These are phyloP conservation scores for Drosophila hamatofila DNA, from an alignment of 2,888 invertebrate genomes.

Conservation along the genomic window DNA sequence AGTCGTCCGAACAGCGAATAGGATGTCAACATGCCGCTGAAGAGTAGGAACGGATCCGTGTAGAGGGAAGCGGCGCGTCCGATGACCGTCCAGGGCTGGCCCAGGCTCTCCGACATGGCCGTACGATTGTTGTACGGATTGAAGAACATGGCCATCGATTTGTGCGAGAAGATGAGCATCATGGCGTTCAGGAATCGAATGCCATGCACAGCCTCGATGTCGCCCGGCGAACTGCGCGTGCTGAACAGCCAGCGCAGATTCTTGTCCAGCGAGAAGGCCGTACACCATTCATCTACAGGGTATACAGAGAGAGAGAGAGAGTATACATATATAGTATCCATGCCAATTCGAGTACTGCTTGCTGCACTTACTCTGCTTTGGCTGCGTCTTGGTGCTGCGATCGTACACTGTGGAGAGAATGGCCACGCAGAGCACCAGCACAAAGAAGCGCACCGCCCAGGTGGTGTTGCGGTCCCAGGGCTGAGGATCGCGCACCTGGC, in stretches of 20 bases:
- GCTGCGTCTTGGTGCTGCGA: slow-evolving; percentile 67
- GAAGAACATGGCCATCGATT: slow-evolving; percentile 90
- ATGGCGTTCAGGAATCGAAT: slow-evolving; percentile 89
- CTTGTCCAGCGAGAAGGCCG: slow-evolving; percentile 88
- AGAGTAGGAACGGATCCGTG: slow-evolving; percentile 90
- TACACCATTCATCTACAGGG: slow-evolving; percentile 86
- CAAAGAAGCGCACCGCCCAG: slow-evolving; percentile 86
- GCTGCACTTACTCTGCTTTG: slow-evolving; percentile 77
- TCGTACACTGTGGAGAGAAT: slow-evolving; percentile 83
- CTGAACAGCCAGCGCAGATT: slow-evolving; percentile 87
- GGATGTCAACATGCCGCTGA: slow-evolving; percentile 89
- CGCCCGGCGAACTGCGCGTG: slow-evolving; percentile 86
- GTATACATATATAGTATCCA: not conserved
- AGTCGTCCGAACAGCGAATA: slow-evolving; percentile 88
- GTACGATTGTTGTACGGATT: slow-evolving; percentile 89
- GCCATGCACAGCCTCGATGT: slow-evolving; percentile 89
- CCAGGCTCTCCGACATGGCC: slow-evolving; percentile 88
- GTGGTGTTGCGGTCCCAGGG: slow-evolving; percentile 86
- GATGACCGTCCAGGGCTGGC: slow-evolving; percentile 89
- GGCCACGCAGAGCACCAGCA: slow-evolving; percentile 84
- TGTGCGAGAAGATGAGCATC: slow-evolving; percentile 88
- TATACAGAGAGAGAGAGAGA: not conserved
- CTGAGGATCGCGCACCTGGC: slow-evolving; percentile 86
- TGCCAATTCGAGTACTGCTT: no score
- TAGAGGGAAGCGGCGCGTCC: slow-evolving; percentile 90